Percentiles rank a stretch among this genome's conserved stretches.
phyloP scores from a whole-genome alignment of 2,888 invertebrate species.

The Lasiommata megera region DNA sequence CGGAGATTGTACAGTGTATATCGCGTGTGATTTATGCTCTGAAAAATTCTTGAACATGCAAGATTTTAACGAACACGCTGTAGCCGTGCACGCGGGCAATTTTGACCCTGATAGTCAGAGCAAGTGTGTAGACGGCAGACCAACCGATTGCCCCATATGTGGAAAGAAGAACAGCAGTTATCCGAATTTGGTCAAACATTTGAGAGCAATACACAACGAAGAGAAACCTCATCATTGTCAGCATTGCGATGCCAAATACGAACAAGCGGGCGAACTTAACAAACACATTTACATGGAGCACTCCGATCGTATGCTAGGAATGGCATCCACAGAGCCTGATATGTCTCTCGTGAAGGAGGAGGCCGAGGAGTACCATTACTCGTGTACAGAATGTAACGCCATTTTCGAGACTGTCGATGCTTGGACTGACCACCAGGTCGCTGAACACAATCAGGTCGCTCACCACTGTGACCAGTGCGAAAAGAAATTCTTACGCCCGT shows the following conservation, averaged over 20 bases:
- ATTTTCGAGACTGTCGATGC: conserved; percentile 80
- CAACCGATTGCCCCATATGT: conserved; percentile 79
- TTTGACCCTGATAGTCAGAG: conserved; percentile 66
- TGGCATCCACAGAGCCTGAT: conserved; percentile 54
- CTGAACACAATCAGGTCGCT: conserved; percentile 76
- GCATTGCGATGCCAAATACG: conserved; percentile 81
- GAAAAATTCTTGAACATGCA: conserved; percentile 68
- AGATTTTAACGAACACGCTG: conserved; percentile 74
- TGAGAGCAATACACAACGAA: conserved; percentile 72
- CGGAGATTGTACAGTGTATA: conserved; percentile 82
- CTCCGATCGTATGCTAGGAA: conserved; percentile 66
- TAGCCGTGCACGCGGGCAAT: conserved; percentile 67
- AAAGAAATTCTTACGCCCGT: conserved; percentile 81
- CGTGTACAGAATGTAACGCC: conserved; percentile 83
- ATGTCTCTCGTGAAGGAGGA: conserved; percentile 75
- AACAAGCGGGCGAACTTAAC: conserved; percentile 78
- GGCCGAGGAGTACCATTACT: conserved; percentile 78
- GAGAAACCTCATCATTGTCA: conserved; percentile 80
- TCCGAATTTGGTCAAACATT: conserved; percentile 81
- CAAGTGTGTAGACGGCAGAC: conserved; percentile 71
- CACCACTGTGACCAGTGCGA: conserved; percentile 84
- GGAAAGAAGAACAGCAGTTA: conserved; percentile 79
- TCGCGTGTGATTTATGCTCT: conserved; percentile 75
- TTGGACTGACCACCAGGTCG: conserved; percentile 81
- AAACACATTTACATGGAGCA: conserved; percentile 82